Evolutionary conservation across 2,797 vertebrate genomes (phyloP).

Genomic region (Bothrops alternatus): DNA sequence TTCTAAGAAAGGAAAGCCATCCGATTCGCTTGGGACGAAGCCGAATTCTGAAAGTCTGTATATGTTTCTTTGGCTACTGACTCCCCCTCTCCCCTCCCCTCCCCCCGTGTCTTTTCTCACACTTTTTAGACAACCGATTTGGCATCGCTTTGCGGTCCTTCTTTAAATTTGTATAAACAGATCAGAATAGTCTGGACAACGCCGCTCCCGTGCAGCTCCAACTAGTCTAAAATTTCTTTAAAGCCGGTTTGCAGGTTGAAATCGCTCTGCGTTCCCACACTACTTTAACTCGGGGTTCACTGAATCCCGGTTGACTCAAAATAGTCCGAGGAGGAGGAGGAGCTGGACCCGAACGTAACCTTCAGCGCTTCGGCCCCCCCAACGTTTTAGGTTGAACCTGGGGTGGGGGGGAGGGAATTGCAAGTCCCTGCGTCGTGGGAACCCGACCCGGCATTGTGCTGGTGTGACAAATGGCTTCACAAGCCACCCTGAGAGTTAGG

Average conservation of each 20-base stretch:
- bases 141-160: slow-evolving; percentile 10
- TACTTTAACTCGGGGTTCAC: slow-evolving; percentile 27
- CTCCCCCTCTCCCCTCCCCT: accelerated
- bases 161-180: neutral
- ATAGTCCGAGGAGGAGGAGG: neutral
- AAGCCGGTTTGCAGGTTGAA: slow-evolving; percentile 43
- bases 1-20: slow-evolving; percentile 3
- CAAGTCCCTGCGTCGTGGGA: neutral
- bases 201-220: neutral
- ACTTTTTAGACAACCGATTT: neutral
- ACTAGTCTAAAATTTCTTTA: neutral
- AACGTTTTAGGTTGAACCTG: neutral
- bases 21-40: neutral
- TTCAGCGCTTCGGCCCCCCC: neutral
- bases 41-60: no score
- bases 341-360: neutral
- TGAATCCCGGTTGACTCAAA: neutral
- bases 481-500: neutral
- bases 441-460: neutral
- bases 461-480: neutral
- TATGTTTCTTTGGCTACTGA: neutral
- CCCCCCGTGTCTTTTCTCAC: neutral
- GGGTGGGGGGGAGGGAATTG: neutral
- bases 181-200: neutral
- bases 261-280: slow-evolving; percentile 33